A percentile compares a stretch with the other conserved stretches of the same genome.
phyloP scores from a whole-genome alignment of 1,140 invertebrate species.

The Brachionus rubens region DNA sequence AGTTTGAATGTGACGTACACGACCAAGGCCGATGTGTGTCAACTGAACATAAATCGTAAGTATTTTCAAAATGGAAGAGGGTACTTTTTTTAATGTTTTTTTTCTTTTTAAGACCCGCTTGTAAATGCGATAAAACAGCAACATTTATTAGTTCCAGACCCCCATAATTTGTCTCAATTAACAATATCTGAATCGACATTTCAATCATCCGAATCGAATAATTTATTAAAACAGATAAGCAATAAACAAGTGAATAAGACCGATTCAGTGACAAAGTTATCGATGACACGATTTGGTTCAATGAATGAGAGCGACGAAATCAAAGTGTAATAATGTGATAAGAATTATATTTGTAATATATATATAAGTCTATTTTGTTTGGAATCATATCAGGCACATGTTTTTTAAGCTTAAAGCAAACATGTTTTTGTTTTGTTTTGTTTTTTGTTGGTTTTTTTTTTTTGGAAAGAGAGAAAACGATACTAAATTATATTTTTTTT shows the following conservation, averaged over 20 bases:
- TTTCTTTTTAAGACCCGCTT: neutral
- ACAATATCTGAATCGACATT: slow-evolving; percentile 5
- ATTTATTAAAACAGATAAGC: slow-evolving; percentile 5
- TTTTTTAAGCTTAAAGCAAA: too few relatives aligned
- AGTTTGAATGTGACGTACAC: slow-evolving; percentile 13
- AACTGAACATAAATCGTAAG: slow-evolving; percentile 22
- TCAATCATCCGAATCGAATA: slow-evolving; percentile 16
- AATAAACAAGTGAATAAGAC: slow-evolving; percentile 1
- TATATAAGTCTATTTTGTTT: neutral
- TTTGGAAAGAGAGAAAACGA: too few relatives aligned
- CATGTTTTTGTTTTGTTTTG: too few relatives aligned
- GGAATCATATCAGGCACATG: neutral
- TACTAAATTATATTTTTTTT: too few relatives aligned
- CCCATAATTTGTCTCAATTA: slow-evolving; percentile 19
- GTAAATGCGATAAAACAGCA: slow-evolving; percentile 5
- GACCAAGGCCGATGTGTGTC: slow-evolving; percentile 1
- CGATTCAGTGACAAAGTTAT: neutral
- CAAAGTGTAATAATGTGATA: slow-evolving; percentile 5
- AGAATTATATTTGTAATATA: neutral
- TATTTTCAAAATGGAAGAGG: neutral
- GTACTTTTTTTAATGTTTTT: neutral
- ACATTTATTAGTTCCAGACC: neutral
- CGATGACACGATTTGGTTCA: neutral
- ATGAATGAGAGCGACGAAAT: slow-evolving; percentile 10
- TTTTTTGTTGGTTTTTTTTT: too few relatives aligned